phyloP scores from a whole-genome alignment of 2,888 invertebrate genomes.

The Mycalesis mineus region DNA sequence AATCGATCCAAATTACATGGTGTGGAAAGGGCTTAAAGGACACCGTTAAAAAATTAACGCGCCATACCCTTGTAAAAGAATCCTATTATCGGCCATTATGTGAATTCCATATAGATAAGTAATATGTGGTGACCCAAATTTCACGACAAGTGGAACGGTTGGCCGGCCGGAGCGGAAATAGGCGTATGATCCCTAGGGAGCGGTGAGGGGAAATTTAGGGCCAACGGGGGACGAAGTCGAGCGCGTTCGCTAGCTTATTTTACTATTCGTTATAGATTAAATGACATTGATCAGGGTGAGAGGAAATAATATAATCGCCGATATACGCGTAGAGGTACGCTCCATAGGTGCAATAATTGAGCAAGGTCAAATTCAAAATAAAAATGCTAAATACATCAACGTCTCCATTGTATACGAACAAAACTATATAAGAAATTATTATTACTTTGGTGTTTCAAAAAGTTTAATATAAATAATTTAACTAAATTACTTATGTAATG shows the following conservation, averaged over 20 bases:
- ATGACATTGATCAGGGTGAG: conserved; percentile 29
- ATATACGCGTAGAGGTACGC: background rate
- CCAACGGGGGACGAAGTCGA: conserved; percentile 44
- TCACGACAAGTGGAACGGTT: conserved; percentile 52
- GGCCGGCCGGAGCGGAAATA: conserved; percentile 47
- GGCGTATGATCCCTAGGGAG: conserved; percentile 57
- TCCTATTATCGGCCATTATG: conserved; percentile 45
- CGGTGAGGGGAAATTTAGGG: conserved; percentile 48
- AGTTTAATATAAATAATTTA: no score
- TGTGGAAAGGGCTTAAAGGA: background rate
- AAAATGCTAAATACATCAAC: background rate
- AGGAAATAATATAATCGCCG: background rate
- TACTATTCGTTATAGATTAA: conserved; percentile 12
- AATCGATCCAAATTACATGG: no score
- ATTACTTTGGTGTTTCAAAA: no score
- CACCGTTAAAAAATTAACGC: background rate
- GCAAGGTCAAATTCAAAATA: background rate
- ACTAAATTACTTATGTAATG: no score
- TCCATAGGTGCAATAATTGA: background rate
- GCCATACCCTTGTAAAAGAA: conserved; percentile 22
- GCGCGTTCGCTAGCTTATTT: conserved; percentile 27
- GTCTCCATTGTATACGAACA: background rate
- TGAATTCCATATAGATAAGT: conserved; percentile 54
- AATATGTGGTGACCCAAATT: conserved; percentile 68
- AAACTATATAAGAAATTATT: background rate